Conservation (phyloP, 2,797 vertebrate species). For the Vipera ursinii region DNA sequence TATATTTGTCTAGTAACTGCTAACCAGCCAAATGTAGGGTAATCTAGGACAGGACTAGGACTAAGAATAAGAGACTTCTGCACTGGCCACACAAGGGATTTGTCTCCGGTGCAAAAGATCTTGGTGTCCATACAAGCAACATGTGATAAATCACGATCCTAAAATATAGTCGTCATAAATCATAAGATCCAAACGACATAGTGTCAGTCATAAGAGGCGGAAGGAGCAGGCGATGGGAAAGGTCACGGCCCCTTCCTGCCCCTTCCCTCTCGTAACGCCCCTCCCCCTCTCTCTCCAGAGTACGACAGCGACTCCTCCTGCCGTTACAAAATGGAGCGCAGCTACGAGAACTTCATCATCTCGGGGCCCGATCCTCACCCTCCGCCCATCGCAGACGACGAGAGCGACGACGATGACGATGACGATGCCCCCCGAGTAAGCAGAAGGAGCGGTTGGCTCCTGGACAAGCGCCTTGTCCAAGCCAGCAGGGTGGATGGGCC, state of each 20-base stretch:
- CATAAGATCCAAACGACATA: background rate
- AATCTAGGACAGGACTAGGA: background rate
- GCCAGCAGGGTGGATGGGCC: background rate
- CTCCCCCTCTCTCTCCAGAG: conserved; percentile 71
- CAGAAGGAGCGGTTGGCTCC: fast-evolving
- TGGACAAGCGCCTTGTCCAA: too few species aligned
- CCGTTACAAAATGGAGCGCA: conserved; percentile 93
- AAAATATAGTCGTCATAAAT: background rate
- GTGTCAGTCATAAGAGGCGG: background rate
- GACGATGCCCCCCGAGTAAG: conserved; percentile 92
- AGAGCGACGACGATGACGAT: conserved; percentile 94
- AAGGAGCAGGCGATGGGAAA: background rate
- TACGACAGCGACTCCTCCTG: conserved; percentile 95
- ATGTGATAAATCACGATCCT: background rate
- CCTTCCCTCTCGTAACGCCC: background rate
- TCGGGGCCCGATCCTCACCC: conserved; percentile 93
- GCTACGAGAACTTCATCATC: conserved; percentile 95
- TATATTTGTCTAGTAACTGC: background rate
- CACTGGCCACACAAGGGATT: background rate
- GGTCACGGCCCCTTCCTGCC: background rate
- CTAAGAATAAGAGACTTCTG: background rate
- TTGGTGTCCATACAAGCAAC: background rate
- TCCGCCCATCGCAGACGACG: conserved; percentile 91
- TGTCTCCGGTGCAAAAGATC: background rate
- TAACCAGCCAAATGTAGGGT: background rate